phyloP scores from a whole-genome alignment of 2,797 vertebrate species.

The Megaceryle alcyon region DNA sequence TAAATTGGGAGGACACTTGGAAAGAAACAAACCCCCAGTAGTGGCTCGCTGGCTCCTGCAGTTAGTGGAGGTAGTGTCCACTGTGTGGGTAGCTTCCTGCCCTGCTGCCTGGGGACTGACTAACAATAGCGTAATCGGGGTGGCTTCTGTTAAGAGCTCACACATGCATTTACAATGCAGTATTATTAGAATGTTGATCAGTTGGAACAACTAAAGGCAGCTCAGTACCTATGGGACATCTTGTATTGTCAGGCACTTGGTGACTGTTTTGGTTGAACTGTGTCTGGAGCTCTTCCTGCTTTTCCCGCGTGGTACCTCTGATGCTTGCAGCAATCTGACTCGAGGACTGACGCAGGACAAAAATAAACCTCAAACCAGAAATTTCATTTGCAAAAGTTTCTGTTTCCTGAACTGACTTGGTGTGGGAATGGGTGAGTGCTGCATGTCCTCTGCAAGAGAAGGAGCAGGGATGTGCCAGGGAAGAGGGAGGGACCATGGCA shows the following conservation, averaged over 20 bases:
- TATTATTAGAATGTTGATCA: background rate
- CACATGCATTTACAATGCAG: background rate
- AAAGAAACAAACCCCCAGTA: background rate
- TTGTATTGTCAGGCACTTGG: background rate
- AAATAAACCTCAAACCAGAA: background rate
- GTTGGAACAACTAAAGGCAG: background rate
- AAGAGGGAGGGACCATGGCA: background rate
- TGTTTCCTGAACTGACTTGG: background rate
- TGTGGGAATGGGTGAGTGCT: background rate
- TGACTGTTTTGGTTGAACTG: background rate
- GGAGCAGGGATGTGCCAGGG: background rate
- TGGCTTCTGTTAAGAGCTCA: background rate
- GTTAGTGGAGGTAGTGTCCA: background rate
- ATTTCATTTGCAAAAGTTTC: background rate
- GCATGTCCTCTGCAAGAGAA: background rate
- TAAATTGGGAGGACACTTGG: background rate
- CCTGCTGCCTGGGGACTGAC: background rate
- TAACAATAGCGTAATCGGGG: background rate
- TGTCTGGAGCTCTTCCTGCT: background rate
- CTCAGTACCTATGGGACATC: background rate
- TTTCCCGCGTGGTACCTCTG: background rate
- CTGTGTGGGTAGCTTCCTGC: background rate
- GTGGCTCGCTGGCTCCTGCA: background rate
- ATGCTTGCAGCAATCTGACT: fast-evolving
- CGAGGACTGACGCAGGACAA: background rate